Evolutionary conservation across 1,140 invertebrate genomes (phyloP), one percentile per base, ranked within the genome.

Genomic region (Gerris buenoi): DNA sequence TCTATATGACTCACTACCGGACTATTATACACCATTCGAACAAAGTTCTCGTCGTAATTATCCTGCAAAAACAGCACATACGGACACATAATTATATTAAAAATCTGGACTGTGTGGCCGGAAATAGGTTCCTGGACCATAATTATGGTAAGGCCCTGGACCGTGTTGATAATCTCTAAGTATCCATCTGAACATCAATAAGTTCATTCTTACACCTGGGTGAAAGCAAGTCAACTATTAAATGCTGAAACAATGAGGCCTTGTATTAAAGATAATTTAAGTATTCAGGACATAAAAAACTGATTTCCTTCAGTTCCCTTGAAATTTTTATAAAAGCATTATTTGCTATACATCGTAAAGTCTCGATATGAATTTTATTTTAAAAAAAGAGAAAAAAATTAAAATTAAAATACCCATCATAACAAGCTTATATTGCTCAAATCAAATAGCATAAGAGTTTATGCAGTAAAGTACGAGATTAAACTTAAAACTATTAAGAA

Each of bases 41-140:
- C 77, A 79, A 96, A 94, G 59, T 80, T 79, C 14, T 82, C 81
- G 79, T 98, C 95, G 80, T 98, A 99, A 75, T 87, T 87, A 67
- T 95, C 88, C 91, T 95, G 72, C 2, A 81, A 78, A 15, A 60
- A 22, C 5, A 46, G 18, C 5, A 46, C 18, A 10, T 18, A 46
- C 18, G 18, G 18, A 46, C 5, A 46, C 33, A 46, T 10, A 5
- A 46, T 46, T 46, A 18, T 46, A 10, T 18, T 18, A 5, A 46
- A 46, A 10, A 46, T 10, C 33, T 46, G 18, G 18, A 46, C 5
- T 10, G 33, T 10, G 33, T 46, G 5, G 33, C 18, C 5, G 5
- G 18, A 46, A 46, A 5, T 46, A 46, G 18, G 33, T 10, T 18
- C 18, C 33, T 5, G 18, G 5, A 46, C 33, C 33, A 46, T 18